Evolutionary conservation across 2,888 invertebrate genomes (phyloP), one percentile per base, ranked within the genome.

Genomic region (Drosophila mimetica): DNA sequence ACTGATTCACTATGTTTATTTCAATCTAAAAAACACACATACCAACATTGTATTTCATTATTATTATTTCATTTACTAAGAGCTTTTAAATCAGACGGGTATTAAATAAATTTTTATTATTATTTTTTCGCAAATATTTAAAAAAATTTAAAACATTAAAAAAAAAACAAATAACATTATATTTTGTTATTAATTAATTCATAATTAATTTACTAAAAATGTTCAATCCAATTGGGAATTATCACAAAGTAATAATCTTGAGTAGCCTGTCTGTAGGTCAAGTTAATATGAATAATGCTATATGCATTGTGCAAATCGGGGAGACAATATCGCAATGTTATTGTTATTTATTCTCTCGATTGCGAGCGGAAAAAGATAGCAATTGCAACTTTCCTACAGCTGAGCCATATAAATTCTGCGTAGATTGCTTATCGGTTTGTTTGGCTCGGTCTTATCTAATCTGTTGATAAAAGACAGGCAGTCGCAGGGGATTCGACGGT

Each of bases 401-500:
- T 6, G 25, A 8, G 4, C 1, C 14, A 13, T 51, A 36, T 22
- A 44, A 70, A 72, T 70, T 78, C 75, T 77, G 76, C 84, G 86
- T 72, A 81, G 60, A 67, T 74, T 74, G 70, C 74, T 67, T 81
- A 86, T 81, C 75, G 47, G 69, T 79, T 84, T 86, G 79, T 84
- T 86, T 84, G 76, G 73, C 51, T 48, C 65, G 32, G 50, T 20
- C 59, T 79, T 84, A 85, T 86, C 87, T 85, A 75, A 85, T 86
- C 84, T 50, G 14, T n/a, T 46, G 50, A 20, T 30, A 48, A 22
- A 34, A 25, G 59, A 66, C 72, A 50, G 37, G 36, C 55, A 53
- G 14, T 39, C 47, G 58, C 58, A 66, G 50, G 71, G 61, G 44
- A 50, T 25, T 16, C 37, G 13, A 30, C 22, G 42, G 51, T 34